phyloP scores from a whole-genome alignment of 2,113 vertebrate species.

The Aphelocoma coerulescens region DNA sequence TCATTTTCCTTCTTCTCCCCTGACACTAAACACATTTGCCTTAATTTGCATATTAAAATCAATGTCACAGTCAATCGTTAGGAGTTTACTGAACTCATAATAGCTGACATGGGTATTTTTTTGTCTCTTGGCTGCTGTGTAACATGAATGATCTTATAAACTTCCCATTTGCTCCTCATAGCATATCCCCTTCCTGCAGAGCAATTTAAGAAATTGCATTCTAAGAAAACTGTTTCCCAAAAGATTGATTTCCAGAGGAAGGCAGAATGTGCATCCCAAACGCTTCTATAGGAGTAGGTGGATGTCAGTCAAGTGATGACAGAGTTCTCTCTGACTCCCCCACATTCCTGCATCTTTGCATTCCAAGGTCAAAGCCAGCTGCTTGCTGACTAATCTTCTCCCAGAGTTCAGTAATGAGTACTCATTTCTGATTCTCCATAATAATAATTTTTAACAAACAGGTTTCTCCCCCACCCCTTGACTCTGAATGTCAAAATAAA shows the following conservation, averaged over 20 bases:
- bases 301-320: not conserved
- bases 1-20: not conserved
- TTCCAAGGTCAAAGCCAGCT: conserved; percentile 43
- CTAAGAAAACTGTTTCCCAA: not conserved
- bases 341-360: not conserved
- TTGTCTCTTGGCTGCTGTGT: not conserved
- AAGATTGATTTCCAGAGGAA: conserved; percentile 3
- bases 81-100: conserved; percentile 1
- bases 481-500: not conserved
- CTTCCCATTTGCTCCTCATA: not conserved
- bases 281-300: not conserved
- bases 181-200: not conserved
- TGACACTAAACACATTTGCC: not conserved
- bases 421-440: not conserved
- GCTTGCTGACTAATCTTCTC: conserved; percentile 1
- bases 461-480: not conserved
- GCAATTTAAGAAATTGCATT: conserved; percentile 15
- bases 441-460: conserved; percentile 6
- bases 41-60: conserved; percentile 23
- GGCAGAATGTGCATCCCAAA: not conserved
- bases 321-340: not conserved
- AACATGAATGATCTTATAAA: conserved; percentile 4
- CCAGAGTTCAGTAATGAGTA: not conserved
- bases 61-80: conserved; percentile 23
- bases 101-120: not conserved